Percentiles rank a stretch among this genome's conserved stretches.
These are phyloP conservation scores for Rotaria macrura DNA, from an alignment of 2,888 invertebrate species.

Conservation along the genomic window DNA sequence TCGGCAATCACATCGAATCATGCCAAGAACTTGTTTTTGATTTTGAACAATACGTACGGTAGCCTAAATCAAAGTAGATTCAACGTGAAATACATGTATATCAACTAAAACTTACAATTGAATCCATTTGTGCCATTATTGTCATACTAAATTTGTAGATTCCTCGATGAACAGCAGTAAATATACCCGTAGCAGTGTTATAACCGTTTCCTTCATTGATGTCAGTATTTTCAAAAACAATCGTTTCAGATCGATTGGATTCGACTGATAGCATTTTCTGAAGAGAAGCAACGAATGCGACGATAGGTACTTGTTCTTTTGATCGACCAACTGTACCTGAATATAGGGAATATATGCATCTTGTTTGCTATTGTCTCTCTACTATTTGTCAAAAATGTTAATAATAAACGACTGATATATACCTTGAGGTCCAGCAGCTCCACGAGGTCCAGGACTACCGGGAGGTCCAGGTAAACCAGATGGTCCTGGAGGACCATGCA, in stretches of 20 bases:
- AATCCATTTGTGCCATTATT: slow-evolving; percentile 15
- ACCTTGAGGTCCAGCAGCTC: slow-evolving; percentile 9
- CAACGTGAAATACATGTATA: neutral
- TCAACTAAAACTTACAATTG: neutral
- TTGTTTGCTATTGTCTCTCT: neutral
- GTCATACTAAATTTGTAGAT: slow-evolving; percentile 17
- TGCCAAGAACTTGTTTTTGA: neutral
- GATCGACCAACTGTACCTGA: neutral
- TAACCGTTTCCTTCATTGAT: neutral
- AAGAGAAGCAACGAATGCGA: neutral
- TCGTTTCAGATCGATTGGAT: neutral
- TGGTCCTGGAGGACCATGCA: slow-evolving; percentile 12
- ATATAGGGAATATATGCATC: neutral
- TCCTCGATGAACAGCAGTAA: neutral
- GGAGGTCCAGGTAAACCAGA: neutral
- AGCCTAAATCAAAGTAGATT: neutral
- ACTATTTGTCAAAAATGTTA: no score
- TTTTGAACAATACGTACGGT: slow-evolving; percentile 5
- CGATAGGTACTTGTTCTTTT: neutral
- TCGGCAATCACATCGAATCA: slow-evolving; percentile 20
- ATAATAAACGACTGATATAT: neutral
- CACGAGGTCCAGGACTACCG: neutral
- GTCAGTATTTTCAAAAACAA: neutral
- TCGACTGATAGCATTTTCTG: slow-evolving; percentile 16
- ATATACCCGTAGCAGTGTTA: neutral